Base-by-base conservation (phyloP, 2,113 vertebrate genomes). In the Menidia beryllina region DNA sequence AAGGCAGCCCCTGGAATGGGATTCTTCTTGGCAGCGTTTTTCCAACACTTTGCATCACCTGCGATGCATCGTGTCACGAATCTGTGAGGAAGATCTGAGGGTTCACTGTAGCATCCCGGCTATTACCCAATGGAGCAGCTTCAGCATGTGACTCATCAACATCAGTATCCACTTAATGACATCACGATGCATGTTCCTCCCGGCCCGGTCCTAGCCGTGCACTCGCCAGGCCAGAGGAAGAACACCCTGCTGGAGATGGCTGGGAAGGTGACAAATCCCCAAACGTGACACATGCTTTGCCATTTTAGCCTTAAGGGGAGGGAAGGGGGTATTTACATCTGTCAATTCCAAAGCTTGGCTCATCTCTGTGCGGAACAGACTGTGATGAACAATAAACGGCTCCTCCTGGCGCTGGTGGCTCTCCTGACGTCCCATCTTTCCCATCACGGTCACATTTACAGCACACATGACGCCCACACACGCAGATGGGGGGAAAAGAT, bases 111-210 rank as follows among this genome's bases (percentile, higher is more conserved):
- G 76, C 72, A 74, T 81, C 65, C 20, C 4, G 76, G 82, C 75
- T 39, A 51, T 80, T 79, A 75, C 83, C 83, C 88, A 82, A 76
- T 74, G 70, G 77, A 88, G 87, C 71, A 83, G 84, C 81, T 77
- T 77, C 79, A 60, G 81, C 88, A 86, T 89, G 88, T 91, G 89
- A 92, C 86, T 91, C 89, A 92, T 91, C 85, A 64, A 62, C 85
- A 85, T 87, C 86, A 83, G 56, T 83, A 71, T 84, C 72, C 86
- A 79, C 83, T 86, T 79, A 53, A 85, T 90, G 89, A 88, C 89
- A 88, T 92, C 91, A 91, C 78, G 80, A 88, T 59, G 86, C 88
- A 73, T 77, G 89, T 84, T 86, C 43, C 73, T 48, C 15, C 20
- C 50, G 67, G 79, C 67, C 67, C 69, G 69, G 24, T 79, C 75